These are phyloP conservation scores for Craniophora ligustri DNA, from an alignment of 2,888 invertebrate genomes.

Conservation along the genomic window DNA sequence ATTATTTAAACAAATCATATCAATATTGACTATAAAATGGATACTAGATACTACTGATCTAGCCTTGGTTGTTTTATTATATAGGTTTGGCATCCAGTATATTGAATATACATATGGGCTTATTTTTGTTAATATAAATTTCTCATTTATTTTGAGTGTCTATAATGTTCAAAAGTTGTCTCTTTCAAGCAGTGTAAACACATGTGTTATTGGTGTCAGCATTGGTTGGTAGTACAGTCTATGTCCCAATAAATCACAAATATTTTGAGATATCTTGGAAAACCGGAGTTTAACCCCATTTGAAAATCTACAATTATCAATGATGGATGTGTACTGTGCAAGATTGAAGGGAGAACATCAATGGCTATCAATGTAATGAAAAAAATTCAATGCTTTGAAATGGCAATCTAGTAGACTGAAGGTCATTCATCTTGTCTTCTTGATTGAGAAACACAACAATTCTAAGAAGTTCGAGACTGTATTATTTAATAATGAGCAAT, in stretches of 20 bases:
- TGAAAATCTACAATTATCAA: background rate
- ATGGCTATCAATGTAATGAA: background rate
- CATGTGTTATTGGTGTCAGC: background rate
- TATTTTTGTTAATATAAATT: constrained; percentile 1
- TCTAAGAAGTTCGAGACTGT: constrained; percentile 16
- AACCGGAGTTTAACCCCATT: background rate
- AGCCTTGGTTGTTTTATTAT: constrained; percentile 18
- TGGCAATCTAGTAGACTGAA: background rate
- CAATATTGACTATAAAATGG: constrained; percentile 10
- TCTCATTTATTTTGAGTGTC: background rate
- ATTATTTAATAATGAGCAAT: constrained; percentile 1
- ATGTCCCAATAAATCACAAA: constrained; percentile 4
- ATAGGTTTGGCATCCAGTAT: constrained; percentile 3
- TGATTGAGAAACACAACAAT: constrained; percentile 7
- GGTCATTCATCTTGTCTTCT: background rate
- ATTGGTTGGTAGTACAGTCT: constrained; percentile 4
- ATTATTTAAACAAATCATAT: constrained; percentile 14
- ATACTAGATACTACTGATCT: too few species aligned
- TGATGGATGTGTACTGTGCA: background rate
- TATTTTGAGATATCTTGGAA: constrained; percentile 1
- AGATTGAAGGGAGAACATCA: constrained; percentile 1
- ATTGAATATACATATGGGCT: background rate
- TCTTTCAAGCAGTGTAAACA: too few species aligned
- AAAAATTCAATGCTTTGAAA: background rate
- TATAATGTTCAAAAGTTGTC: constrained; percentile 4